Conservation (phyloP, 2,113 vertebrate genomes). For the Ceyx cyanopectus region DNA sequence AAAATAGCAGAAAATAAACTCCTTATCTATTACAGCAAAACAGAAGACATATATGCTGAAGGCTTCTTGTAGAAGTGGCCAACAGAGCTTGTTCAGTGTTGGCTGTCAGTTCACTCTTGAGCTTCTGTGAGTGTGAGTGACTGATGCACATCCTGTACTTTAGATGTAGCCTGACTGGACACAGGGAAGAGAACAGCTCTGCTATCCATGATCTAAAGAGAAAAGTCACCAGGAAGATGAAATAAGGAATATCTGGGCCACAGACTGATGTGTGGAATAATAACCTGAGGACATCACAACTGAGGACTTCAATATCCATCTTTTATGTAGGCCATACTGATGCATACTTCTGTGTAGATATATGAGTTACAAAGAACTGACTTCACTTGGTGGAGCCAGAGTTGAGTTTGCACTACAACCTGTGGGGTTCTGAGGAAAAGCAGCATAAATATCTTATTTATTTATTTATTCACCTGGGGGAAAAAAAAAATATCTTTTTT, state of each 20-base stretch:
- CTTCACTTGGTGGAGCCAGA: neutral
- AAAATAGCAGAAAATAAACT: neutral
- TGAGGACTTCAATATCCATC: neutral
- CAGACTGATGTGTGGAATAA: neutral
- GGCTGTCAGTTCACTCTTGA: neutral
- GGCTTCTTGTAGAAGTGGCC: neutral
- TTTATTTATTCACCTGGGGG: accelerated
- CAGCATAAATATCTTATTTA: neutral
- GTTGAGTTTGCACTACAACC: neutral
- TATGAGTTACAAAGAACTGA: neutral
- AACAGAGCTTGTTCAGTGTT: neutral
- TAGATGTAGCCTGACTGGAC: neutral
- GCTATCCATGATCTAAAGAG: neutral
- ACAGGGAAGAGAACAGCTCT: neutral
- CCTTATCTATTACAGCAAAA: neutral
- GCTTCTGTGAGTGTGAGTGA: neutral
- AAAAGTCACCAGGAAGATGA: neutral
- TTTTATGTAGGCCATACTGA: neutral
- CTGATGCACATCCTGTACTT: neutral
- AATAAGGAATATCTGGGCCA: neutral
- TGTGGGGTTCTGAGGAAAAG: neutral
- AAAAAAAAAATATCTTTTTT: neutral
- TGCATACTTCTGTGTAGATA: neutral
- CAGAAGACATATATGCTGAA: neutral
- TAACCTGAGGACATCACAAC: neutral